A percentile compares a stretch with the other conserved stretches of the same genome.
Evolutionary conservation across 1,140 invertebrate species (phyloP).

Genomic region (Temnothorax nylanderi): DNA sequence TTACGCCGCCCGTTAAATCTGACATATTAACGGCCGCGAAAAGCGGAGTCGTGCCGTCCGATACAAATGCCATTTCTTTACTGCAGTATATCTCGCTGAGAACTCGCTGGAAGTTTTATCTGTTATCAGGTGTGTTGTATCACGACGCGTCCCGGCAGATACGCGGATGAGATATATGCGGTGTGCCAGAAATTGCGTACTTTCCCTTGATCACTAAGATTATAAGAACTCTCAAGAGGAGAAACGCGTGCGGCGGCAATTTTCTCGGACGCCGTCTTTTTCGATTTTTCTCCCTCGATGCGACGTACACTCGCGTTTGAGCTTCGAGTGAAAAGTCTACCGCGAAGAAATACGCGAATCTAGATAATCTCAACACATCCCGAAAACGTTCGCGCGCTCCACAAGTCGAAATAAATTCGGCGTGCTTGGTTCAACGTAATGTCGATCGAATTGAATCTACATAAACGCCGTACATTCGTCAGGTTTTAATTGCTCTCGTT

Average conservation of each 20-base stretch:
- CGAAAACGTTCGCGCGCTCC: no score
- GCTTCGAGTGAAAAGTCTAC: not conserved
- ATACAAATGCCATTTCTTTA: constrained; percentile 22
- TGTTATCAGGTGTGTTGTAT: constrained; percentile 42
- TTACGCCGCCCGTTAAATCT: not conserved
- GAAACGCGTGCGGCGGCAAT: not conserved
- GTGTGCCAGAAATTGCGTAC: not conserved
- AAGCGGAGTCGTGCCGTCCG: not conserved
- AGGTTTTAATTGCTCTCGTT: not conserved
- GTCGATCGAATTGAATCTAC: not conserved
- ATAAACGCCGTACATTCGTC: not conserved
- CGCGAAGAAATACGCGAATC: not conserved
- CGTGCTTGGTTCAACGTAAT: not conserved
- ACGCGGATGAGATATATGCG: constrained; percentile 9
- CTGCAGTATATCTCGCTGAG: constrained; percentile 32
- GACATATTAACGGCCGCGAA: constrained; percentile 9
- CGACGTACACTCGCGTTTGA: not conserved
- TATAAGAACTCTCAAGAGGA: not conserved
- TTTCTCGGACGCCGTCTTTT: not conserved
- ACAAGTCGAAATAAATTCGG: no score
- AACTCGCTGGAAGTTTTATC: constrained; percentile 31
- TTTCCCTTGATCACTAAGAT: not conserved
- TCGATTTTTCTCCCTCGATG: not conserved
- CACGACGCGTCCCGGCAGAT: not conserved
- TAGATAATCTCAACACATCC: not conserved